phyloP scores from a whole-genome alignment of 2,113 vertebrate genomes.

The Ariopsis seemanni region DNA sequence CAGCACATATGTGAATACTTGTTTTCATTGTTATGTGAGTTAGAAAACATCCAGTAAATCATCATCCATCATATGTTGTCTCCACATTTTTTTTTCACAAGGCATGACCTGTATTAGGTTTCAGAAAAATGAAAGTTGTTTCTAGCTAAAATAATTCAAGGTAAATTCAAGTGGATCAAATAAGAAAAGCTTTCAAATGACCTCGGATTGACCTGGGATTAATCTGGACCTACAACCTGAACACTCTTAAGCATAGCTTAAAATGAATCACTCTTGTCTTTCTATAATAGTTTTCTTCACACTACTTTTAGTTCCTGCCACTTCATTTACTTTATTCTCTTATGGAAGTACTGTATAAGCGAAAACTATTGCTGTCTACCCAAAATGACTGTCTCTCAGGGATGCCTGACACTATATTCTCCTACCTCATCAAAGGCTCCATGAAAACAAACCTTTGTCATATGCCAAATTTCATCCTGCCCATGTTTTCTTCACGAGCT shows the following conservation, averaged over 20 bases:
- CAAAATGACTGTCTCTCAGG: conserved; percentile 28
- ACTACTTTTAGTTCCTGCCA: conserved; percentile 3
- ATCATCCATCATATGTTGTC: conserved; percentile 34
- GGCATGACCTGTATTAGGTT: conserved; percentile 29
- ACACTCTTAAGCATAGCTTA: not conserved
- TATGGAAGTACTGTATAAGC: not conserved
- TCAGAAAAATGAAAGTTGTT: conserved; percentile 21
- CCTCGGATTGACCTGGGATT: not conserved
- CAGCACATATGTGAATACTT: conserved; percentile 32
- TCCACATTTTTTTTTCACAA: not conserved
- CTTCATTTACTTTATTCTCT: conserved; percentile 4
- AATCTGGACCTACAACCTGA: not conserved
- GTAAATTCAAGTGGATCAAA: conserved; percentile 17
- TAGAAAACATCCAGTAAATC: conserved; percentile 45
- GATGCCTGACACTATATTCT: conserved; percentile 21
- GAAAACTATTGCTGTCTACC: not conserved
- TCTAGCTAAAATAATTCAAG: conserved; percentile 2
- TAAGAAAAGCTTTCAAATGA: conserved; percentile 16
- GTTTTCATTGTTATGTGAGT: conserved; percentile 17
- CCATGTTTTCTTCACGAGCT: conserved; percentile 36
- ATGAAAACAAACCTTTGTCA: conserved; percentile 15
- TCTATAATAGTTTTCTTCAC: not conserved
- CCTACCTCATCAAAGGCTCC: conserved; percentile 40
- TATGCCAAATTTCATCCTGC: conserved; percentile 36
- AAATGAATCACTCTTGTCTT: not conserved